Percentiles rank a stretch among this genome's conserved stretches.
phyloP scores from a whole-genome alignment of 2,113 vertebrate genomes.

The Monarcha castaneiventris region DNA sequence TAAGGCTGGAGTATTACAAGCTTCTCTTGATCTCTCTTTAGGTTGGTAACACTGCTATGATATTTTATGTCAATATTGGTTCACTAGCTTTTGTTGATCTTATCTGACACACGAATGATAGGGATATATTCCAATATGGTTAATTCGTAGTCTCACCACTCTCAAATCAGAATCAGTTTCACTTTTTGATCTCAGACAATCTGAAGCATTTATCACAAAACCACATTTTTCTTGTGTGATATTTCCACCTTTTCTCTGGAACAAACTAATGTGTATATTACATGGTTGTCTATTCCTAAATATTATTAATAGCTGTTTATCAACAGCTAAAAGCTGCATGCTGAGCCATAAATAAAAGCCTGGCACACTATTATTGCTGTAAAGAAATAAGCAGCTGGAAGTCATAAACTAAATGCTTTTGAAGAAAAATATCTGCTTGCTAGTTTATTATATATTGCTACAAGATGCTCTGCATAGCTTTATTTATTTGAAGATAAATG shows the following conservation, averaged over 20 bases:
- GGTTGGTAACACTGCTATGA: not conserved
- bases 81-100: not conserved
- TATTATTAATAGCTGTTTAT: constrained; percentile 39
- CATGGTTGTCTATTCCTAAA: not conserved
- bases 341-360: constrained; percentile 4
- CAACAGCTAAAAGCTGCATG: constrained; percentile 20
- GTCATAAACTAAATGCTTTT: not conserved
- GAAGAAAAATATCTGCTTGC: not conserved
- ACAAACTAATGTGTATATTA: not conserved
- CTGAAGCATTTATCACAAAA: not conserved
- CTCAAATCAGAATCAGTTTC: not conserved
- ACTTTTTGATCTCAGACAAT: not conserved
- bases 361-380: not conserved
- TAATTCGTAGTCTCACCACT: not conserved
- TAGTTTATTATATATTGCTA: not conserved
- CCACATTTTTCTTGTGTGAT: not conserved
- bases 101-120: not conserved
- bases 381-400: constrained; percentile 36
- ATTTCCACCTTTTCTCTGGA: not conserved
- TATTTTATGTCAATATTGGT: not conserved
- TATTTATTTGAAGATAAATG: constrained; percentile 21
- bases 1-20: not conserved
- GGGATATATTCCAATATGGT: not conserved
- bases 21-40: not conserved
- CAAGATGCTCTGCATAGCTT: not conserved